Percentiles rank a stretch among this genome's conserved stretches.
Evolutionary conservation across 92 coral and sea anemone species (phyloP).

Genomic region (Diadumene lineata): DNA sequence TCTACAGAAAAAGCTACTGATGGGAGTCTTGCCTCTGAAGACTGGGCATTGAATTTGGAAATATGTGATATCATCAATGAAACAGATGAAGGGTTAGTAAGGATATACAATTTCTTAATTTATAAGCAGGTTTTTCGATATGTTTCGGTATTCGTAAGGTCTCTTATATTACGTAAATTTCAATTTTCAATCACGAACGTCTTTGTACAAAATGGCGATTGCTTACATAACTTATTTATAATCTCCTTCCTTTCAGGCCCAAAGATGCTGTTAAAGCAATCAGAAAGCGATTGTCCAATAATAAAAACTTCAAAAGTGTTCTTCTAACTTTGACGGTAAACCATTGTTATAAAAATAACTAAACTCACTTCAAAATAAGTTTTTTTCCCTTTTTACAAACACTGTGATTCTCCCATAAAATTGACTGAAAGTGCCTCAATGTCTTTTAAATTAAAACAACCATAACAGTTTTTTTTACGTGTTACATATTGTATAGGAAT

Average conservation of each 20-base stretch:
- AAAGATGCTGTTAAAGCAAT: constrained; percentile 96
- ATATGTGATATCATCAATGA: constrained; percentile 98
- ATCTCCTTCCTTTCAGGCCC: constrained; percentile 60
- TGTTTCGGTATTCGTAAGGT: not conserved
- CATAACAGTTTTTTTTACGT: not conserved
- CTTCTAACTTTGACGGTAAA: constrained; percentile 94
- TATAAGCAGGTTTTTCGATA: not conserved
- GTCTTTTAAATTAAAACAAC: not conserved
- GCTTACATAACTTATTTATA: constrained; percentile 27
- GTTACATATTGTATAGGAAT: not conserved
- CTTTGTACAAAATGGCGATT: not conserved
- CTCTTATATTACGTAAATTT: not conserved
- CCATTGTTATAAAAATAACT: too few species aligned
- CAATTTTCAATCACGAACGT: not conserved
- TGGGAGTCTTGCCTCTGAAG: constrained; percentile 93
- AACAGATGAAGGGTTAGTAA: constrained; percentile 94
- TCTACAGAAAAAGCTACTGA: constrained; percentile 91
- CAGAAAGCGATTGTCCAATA: constrained; percentile 77
- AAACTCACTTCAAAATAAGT: too few species aligned
- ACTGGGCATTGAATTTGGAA: constrained; percentile 98
- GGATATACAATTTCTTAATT: not conserved
- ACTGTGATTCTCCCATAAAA: not conserved
- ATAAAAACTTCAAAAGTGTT: constrained; percentile 89
- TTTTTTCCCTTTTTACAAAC: not conserved
- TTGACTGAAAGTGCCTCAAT: not conserved